These are phyloP conservation scores for Psammodynastes pulverulentus DNA, from an alignment of 2,113 vertebrate genomes.

Conservation along the genomic window DNA sequence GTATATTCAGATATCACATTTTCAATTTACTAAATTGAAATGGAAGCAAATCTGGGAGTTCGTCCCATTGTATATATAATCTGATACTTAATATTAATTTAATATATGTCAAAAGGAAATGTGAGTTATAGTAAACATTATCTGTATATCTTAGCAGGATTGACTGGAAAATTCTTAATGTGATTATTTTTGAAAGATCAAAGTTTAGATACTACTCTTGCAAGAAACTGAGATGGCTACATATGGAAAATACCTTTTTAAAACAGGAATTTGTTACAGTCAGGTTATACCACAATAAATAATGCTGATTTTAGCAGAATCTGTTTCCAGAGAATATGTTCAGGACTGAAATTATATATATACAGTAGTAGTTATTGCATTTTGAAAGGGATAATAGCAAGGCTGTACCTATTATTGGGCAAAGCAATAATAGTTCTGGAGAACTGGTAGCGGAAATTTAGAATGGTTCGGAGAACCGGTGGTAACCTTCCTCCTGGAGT, in stretches of 20 bases:
- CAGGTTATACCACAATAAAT: not conserved
- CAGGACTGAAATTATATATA: not conserved
- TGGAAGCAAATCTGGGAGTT: slow-evolving; percentile 6
- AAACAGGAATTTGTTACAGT: not conserved
- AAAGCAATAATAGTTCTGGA: too few relatives aligned
- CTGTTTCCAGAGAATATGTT: not conserved
- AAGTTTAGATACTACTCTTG: not conserved
- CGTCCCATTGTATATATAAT: not conserved
- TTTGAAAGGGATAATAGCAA: not conserved
- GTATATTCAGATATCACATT: slow-evolving; percentile 4
- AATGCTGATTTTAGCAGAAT: not conserved
- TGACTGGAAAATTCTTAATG: not conserved
- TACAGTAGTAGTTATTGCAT: not conserved
- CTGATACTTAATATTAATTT: not conserved
- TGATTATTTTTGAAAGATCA: not conserved
- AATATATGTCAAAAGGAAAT: not conserved
- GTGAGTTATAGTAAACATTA: not conserved
- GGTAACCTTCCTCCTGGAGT: too few relatives aligned
- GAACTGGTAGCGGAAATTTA: too few relatives aligned
- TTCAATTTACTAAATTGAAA: slow-evolving; percentile 1
- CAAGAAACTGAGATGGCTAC: not conserved
- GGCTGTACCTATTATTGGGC: not conserved
- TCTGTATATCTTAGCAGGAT: not conserved
- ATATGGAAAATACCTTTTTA: not conserved
- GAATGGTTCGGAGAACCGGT: too few relatives aligned